Conservation (phyloP, 2,113 vertebrate species). For the Stegastes partitus region DNA sequence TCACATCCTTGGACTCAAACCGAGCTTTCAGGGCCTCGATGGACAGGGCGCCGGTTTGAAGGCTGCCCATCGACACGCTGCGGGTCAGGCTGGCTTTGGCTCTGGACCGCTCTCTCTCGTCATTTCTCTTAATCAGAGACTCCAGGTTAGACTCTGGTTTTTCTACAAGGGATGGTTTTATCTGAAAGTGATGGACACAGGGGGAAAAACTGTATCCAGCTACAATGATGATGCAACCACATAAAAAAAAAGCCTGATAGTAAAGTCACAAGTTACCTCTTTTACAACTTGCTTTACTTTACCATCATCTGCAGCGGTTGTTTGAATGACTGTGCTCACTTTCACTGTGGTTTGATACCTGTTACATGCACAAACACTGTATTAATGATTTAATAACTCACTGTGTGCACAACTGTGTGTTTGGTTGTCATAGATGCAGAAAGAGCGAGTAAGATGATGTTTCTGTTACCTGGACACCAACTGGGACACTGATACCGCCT, state of each 20-base stretch:
- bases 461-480: constrained; percentile 84
- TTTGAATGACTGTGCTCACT: constrained; percentile 43
- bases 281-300: constrained; percentile 49
- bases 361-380: constrained; percentile 2
- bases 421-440: not conserved
- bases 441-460: not conserved
- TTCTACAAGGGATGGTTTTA: constrained; percentile 3
- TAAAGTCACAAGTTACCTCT: constrained; percentile 68
- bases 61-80: constrained; percentile 76
- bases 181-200: constrained; percentile 31
- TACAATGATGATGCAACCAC: not conserved
- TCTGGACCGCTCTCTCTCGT: constrained; percentile 23
- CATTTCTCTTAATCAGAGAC: constrained; percentile 36
- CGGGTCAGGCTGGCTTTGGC: constrained; percentile 32
- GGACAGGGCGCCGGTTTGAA: constrained; percentile 39
- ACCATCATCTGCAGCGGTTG: not conserved
- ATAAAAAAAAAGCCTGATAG: not conserved
- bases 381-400: not conserved
- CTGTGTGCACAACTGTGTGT: not conserved
- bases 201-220: not conserved
- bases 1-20: constrained; percentile 74
- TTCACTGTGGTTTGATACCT: constrained; percentile 86
- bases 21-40: constrained; percentile 68
- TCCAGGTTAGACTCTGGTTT: constrained; percentile 31
- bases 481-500: constrained; percentile 84